phyloP scores from a whole-genome alignment of 2,113 vertebrate species.

The Chelonoidis abingdonii region DNA sequence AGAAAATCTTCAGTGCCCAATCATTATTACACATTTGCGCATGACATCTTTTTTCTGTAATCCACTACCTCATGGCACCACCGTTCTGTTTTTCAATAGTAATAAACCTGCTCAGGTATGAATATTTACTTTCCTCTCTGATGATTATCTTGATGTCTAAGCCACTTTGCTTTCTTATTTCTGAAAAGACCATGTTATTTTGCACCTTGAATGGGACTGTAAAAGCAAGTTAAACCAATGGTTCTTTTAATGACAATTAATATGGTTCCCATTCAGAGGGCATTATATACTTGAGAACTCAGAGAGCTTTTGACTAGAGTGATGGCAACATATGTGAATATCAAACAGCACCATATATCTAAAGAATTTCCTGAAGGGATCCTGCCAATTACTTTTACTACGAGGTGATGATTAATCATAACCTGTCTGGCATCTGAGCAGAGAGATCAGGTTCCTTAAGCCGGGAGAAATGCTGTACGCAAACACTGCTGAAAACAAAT shows the following conservation, averaged over 20 bases:
- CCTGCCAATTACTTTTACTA: slow-evolving; percentile 73
- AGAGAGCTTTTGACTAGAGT: slow-evolving; percentile 67
- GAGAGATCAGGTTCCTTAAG: slow-evolving; percentile 58
- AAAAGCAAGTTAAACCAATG: slow-evolving; percentile 13
- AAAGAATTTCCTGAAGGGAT: slow-evolving; percentile 74
- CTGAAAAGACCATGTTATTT: slow-evolving; percentile 68
- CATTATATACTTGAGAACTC: slow-evolving; percentile 37
- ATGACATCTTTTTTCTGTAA: slow-evolving; percentile 21
- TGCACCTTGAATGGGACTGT: slow-evolving; percentile 48
- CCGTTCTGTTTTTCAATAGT: slow-evolving; percentile 59
- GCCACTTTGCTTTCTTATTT: slow-evolving; percentile 58
- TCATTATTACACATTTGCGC: neutral
- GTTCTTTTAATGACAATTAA: slow-evolving; percentile 31
- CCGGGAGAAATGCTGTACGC: slow-evolving; percentile 48
- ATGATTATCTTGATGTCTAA: slow-evolving; percentile 65
- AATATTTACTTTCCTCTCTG: slow-evolving; percentile 67
- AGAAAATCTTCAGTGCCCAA: neutral
- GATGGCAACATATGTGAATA: slow-evolving; percentile 71
- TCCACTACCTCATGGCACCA: slow-evolving; percentile 3
- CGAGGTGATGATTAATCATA: slow-evolving; percentile 71
- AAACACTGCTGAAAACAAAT: neutral
- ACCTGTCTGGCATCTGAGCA: slow-evolving; percentile 56
- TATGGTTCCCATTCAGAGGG: slow-evolving; percentile 34
- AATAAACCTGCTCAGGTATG: slow-evolving; percentile 72
- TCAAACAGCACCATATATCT: slow-evolving; percentile 52